Evolutionary conservation across 2,888 invertebrate genomes (phyloP), one percentile per base, ranked within the genome.

Genomic region (Sylvicola cinctus): DNA sequence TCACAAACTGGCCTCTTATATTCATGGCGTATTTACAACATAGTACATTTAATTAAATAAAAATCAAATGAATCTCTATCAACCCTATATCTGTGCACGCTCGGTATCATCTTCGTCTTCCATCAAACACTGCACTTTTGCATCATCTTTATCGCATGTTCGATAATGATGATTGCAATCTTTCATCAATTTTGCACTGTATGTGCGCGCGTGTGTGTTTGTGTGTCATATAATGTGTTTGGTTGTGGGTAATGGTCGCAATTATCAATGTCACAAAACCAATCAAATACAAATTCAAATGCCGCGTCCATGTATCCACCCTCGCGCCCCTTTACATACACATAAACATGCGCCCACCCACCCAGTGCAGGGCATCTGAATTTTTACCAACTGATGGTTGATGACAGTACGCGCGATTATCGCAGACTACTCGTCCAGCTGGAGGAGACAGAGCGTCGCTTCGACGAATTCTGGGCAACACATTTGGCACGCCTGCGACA

Each of bases 401-500:
- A 56, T 49, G 55, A 56, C 46, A 54, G 55, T 54, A 20, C 20
- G 20, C 57, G 55, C 50, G 54, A 52, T 51, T 52, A 52, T 54
- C 65, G 45, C 61, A 84, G 91, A 58, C 68, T 90, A 50, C 62
- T 93, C 45, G 79, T 87, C 38, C 90, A 91, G 62, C 62, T 91
- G 50, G 90, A 90, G 56, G 91, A 91, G 64, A 93, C 91, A 43
- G 85, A 88, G 60, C 70, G 75, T 47, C 83, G 85, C 42, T 93
- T 96, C 58, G 88, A 90, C 55, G 76, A 79, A 46, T 93, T 91
- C 61, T 95, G 93, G 93, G 72, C 74, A 36, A 76, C 79, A 48
- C 93, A 95, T 65, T 84, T 87, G 46, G 74, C 74, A 38, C 78
- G 85, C 49, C 63, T 95, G 50, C 74, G 80, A 48, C 84, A 90